These are phyloP conservation scores for Parazoanthus swiftii DNA, from an alignment of 92 coral and sea anemone species.

Conservation along the genomic window DNA sequence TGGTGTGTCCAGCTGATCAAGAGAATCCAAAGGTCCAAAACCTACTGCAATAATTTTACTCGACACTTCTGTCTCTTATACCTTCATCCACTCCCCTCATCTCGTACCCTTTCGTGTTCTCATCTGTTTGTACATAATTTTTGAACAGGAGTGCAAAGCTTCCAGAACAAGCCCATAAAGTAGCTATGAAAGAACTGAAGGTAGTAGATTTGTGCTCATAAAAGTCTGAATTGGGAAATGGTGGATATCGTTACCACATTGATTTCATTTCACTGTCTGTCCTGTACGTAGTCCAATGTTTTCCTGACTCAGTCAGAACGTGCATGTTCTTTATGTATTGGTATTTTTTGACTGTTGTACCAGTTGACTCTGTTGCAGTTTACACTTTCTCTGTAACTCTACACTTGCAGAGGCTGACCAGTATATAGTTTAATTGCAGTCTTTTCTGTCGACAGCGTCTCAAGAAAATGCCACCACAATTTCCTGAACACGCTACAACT, in stretches of 20 bases:
- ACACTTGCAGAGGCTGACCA: neutral
- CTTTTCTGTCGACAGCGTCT: constrained; percentile 58
- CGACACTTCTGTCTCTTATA: neutral
- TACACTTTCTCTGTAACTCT: no score
- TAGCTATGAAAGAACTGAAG: constrained; percentile 40
- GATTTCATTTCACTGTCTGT: neutral
- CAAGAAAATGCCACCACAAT: constrained; percentile 92
- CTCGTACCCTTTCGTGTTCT: neutral
- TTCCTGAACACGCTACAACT: constrained; percentile 90
- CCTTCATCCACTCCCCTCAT: neutral
- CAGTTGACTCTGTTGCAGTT: no score
- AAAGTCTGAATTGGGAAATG: neutral
- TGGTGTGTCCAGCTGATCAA: no score
- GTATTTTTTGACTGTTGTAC: no score
- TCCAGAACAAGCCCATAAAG: constrained; percentile 38
- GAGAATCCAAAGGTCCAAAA: no score
- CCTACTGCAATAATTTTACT: neutral
- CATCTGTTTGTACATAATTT: neutral
- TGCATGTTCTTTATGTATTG: no score
- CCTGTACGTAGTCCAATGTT: no score
- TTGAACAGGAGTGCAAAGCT: constrained; percentile 31
- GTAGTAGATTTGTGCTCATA: neutral
- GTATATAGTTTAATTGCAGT: neutral
- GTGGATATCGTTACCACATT: neutral
- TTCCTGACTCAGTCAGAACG: no score